Evolutionary conservation across 2,888 invertebrate genomes (phyloP).

Genomic region (Cartodere bifasciata): DNA sequence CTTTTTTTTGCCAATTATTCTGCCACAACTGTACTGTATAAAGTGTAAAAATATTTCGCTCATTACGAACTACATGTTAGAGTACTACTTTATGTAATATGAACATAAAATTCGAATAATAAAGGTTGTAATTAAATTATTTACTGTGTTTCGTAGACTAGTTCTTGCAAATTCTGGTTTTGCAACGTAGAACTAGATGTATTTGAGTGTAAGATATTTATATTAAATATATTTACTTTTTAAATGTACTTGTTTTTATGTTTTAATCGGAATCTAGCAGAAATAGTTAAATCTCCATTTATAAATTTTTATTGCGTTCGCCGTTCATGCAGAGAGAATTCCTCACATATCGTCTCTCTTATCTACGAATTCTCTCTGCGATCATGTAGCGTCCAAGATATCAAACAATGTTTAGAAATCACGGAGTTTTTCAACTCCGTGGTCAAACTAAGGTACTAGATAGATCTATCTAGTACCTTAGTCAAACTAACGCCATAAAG

Average conservation of each 20-base stretch:
- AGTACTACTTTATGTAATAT: constrained; percentile 24
- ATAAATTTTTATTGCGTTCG: no score
- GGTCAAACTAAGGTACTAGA: no score
- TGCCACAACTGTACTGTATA: constrained; percentile 26
- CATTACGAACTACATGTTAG: constrained; percentile 15
- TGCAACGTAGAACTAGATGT: constrained; percentile 35
- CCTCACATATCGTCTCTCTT: no score
- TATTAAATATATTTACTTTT: constrained; percentile 37
- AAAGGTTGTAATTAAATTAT: constrained; percentile 28
- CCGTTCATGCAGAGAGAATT: no score
- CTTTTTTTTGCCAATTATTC: background rate
- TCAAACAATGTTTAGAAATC: no score
- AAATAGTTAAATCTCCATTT: no score
- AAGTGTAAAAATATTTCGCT: constrained; percentile 27
- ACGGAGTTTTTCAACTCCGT: no score
- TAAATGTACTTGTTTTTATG: constrained; percentile 9
- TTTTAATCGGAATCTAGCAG: no score
- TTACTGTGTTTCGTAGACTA: constrained; percentile 35
- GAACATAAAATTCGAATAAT: constrained; percentile 29
- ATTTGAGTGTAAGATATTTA: constrained; percentile 40
- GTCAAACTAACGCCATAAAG: no score
- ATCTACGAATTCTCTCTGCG: no score
- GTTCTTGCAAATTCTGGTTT: constrained; percentile 29
- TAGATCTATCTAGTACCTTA: no score
- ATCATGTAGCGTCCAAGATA: no score